Percentiles rank a stretch among this genome's conserved stretches.
phyloP scores from a whole-genome alignment of 1,140 invertebrate genomes.

The Branchinecta lynchi region DNA sequence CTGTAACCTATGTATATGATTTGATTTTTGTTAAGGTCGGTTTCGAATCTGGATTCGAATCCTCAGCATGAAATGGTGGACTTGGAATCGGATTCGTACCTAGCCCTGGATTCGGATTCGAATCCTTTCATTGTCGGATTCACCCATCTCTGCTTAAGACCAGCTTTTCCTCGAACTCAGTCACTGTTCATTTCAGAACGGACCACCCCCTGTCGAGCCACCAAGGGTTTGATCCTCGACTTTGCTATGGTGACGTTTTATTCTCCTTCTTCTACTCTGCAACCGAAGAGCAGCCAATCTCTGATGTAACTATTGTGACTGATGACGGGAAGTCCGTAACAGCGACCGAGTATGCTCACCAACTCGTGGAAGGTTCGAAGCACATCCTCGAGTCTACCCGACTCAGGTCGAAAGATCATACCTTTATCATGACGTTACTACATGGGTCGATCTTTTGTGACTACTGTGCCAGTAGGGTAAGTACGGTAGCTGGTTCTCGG shows the following conservation, averaged over 20 bases:
- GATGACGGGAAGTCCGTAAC: conserved; percentile 24
- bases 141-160: too few species aligned
- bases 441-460: conserved; percentile 13
- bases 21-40: too few species aligned
- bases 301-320: conserved; percentile 19
- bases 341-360: conserved; percentile 16
- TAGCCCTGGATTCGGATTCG: too few species aligned
- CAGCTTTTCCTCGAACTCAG: too few species aligned
- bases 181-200: conserved; percentile 17
- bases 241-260: conserved; percentile 77
- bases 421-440: conserved; percentile 15
- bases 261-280: conserved; percentile 50
- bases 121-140: too few species aligned
- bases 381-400: background rate
- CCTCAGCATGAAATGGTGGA: too few species aligned
- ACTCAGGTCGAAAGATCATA: background rate
- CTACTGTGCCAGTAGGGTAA: background rate
- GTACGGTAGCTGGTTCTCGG: background rate
- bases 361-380: background rate
- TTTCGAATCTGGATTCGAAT: too few species aligned
- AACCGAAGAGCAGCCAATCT: conserved; percentile 23
- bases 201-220: conserved; percentile 44
- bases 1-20: too few species aligned
- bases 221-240: conserved; percentile 71
- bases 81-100: too few species aligned